Conservation (phyloP, 2,888 invertebrate species). For the Eilema caniola region DNA sequence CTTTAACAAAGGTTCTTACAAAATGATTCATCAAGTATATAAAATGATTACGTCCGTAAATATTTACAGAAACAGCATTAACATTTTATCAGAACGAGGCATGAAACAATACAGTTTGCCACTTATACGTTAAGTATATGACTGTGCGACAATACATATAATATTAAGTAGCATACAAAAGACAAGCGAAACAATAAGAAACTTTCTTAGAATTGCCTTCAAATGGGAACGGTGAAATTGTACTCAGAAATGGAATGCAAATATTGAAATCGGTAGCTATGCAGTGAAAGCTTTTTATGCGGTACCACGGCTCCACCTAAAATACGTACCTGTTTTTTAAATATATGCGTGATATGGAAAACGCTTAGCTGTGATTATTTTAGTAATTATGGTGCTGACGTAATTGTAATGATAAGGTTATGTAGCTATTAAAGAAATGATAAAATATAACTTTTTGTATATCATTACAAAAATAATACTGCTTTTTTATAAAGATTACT, state of each 20-base stretch:
- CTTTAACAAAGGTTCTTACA: too few relatives aligned
- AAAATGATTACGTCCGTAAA: not conserved
- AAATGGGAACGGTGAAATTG: slow-evolving; percentile 60
- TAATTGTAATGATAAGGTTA: not conserved
- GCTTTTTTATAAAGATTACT: too few relatives aligned
- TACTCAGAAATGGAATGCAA: slow-evolving; percentile 80
- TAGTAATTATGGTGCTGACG: not conserved
- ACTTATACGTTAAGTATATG: slow-evolving; percentile 32
- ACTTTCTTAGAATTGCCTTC: slow-evolving; percentile 68
- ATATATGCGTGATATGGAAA: slow-evolving; percentile 22
- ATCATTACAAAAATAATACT: not conserved
- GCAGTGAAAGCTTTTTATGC: slow-evolving; percentile 76
- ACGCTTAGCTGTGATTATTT: slow-evolving; percentile 32
- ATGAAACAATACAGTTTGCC: slow-evolving; percentile 21
- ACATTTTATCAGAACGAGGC: not conserved
- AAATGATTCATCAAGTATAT: not conserved
- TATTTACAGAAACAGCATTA: not conserved
- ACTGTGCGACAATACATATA: slow-evolving; percentile 46
- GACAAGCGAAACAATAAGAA: slow-evolving; percentile 65
- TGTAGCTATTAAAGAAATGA: not conserved
- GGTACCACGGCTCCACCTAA: slow-evolving; percentile 68
- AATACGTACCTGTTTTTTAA: slow-evolving; percentile 45
- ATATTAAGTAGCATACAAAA: slow-evolving; percentile 57
- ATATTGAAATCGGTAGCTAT: slow-evolving; percentile 75
- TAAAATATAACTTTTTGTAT: not conserved